phyloP scores from a whole-genome alignment of 2,113 vertebrate genomes.

The Gadus chalcogrammus region DNA sequence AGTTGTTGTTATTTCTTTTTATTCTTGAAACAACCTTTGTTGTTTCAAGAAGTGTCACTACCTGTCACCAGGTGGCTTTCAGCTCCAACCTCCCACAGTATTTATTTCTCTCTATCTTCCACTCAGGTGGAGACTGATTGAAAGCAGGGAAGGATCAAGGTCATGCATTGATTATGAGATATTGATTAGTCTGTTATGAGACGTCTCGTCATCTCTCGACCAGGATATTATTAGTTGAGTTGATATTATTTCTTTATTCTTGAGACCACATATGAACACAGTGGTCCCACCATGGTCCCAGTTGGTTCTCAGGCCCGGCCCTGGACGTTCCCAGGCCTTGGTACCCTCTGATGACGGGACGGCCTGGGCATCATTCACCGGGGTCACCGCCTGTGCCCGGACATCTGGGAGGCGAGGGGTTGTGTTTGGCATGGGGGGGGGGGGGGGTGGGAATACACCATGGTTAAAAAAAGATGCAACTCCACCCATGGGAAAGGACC shows the following conservation, averaged over 20 bases:
- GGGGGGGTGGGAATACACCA: slow-evolving; percentile 7
- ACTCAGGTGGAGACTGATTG: no score
- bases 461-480: slow-evolving; percentile 1
- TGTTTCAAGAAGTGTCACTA: no score
- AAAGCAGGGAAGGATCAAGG: no score
- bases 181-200: no score
- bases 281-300: background rate
- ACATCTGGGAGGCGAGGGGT: background rate
- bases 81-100: no score
- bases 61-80: no score
- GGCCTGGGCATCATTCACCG: background rate
- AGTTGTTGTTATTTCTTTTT: no score
- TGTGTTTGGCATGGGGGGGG: slow-evolving; percentile 1
- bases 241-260: background rate
- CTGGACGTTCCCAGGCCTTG: slow-evolving; percentile 3
- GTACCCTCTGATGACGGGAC: slow-evolving; percentile 6
- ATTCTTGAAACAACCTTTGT: no score
- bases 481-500: slow-evolving; percentile 7
- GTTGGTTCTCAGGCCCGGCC: background rate
- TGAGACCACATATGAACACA: background rate
- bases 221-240: background rate
- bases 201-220: background rate
- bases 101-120: no score
- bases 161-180: no score
- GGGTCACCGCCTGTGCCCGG: slow-evolving; percentile 3